Conservation (phyloP, 2,797 vertebrate genomes). For the Takifugu ocellatus region DNA sequence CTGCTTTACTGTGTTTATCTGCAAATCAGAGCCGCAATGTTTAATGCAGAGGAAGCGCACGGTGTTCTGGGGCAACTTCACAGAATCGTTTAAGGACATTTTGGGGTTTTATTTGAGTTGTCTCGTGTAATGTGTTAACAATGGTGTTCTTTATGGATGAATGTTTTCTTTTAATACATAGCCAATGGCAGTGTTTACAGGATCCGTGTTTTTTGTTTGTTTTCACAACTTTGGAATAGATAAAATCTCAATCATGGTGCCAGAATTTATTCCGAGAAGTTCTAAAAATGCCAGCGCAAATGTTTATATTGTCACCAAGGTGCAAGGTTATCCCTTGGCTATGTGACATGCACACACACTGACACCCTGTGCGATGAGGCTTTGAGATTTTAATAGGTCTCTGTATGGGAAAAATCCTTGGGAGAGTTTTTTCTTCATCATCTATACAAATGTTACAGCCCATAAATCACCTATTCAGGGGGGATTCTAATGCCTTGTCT, state of each 20-base stretch:
- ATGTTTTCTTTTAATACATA: slow-evolving; percentile 13
- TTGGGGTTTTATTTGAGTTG: slow-evolving; percentile 48
- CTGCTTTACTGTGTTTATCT: slow-evolving; percentile 37
- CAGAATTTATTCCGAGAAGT: slow-evolving; percentile 57
- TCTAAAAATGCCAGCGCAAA: slow-evolving; percentile 70
- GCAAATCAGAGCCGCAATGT: slow-evolving; percentile 35
- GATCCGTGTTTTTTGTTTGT: slow-evolving; percentile 55
- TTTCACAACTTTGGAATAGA: slow-evolving; percentile 62
- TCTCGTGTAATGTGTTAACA: slow-evolving; percentile 26
- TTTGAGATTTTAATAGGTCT: slow-evolving; percentile 57
- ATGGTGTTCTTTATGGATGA: slow-evolving; percentile 45
- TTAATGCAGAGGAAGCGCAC: slow-evolving; percentile 46
- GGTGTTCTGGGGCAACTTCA: slow-evolving; percentile 43
- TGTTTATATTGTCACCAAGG: slow-evolving; percentile 70
- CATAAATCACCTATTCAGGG: slow-evolving; percentile 16
- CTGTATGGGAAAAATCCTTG: slow-evolving; percentile 43
- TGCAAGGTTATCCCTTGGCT: slow-evolving; percentile 66
- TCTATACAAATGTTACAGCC: slow-evolving; percentile 10
- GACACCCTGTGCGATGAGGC: slow-evolving; percentile 56
- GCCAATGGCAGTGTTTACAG: slow-evolving; percentile 48
- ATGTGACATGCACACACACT: slow-evolving; percentile 39
- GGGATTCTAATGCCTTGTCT: slow-evolving; percentile 26
- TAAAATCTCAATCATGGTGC: slow-evolving; percentile 62
- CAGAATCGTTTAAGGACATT: slow-evolving; percentile 38
- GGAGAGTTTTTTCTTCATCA: slow-evolving; percentile 22